Conservation (phyloP, 2,113 vertebrate genomes). For the Ammodytes marinus region DNA sequence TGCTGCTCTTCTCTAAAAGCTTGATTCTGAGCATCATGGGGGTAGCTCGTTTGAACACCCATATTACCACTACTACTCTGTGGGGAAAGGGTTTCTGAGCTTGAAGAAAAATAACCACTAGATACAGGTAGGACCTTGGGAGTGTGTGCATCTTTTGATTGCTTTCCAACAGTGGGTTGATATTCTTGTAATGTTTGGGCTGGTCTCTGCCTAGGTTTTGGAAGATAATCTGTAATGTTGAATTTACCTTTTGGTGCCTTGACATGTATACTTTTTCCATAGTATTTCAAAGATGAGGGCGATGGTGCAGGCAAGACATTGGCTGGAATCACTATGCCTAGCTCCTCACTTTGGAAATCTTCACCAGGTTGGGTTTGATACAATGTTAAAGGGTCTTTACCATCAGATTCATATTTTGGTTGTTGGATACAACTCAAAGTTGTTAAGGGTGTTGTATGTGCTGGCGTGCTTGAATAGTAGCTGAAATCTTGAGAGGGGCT, state of each 20-base stretch:
- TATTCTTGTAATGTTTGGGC: neutral
- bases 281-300: slow-evolving; percentile 13
- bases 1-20: neutral
- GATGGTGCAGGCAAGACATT: slow-evolving; percentile 9
- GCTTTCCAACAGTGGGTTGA: slow-evolving; percentile 3
- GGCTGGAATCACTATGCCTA: neutral
- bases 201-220: neutral
- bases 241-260: slow-evolving; percentile 9
- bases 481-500: slow-evolving; percentile 12
- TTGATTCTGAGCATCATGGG: neutral
- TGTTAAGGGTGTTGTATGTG: neutral
- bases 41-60: slow-evolving; percentile 11
- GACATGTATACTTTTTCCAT: slow-evolving; percentile 7
- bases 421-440: neutral
- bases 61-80: neutral
- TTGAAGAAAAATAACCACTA: slow-evolving; percentile 5
- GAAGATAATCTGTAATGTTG: neutral
- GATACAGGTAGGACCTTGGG: neutral
- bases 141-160: neutral
- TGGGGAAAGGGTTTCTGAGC: slow-evolving; percentile 8
- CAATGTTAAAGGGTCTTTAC: neutral
- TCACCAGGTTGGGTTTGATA: slow-evolving; percentile 3
- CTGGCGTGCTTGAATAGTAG: slow-evolving; percentile 4
- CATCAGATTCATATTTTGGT: neutral
- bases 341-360: slow-evolving; percentile 2